These are phyloP conservation scores for Paracentrotus lividus DNA, from an alignment of 53 echinoderm and acorn worm species.

Conservation along the genomic window DNA sequence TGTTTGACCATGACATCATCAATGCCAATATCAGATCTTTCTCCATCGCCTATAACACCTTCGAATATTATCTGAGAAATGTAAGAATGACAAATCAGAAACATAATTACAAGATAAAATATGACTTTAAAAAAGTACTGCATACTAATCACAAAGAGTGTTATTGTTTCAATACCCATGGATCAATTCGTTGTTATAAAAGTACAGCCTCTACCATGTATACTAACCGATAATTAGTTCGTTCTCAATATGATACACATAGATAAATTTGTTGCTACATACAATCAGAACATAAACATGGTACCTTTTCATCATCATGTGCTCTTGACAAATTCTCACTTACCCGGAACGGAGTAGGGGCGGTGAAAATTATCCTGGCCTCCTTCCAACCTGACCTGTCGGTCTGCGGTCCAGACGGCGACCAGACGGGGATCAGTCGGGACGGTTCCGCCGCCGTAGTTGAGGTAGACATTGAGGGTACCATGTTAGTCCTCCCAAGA, in stretches of 20 bases:
- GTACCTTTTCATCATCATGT: not conserved
- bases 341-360: slow-evolving; percentile 68
- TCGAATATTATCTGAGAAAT: slow-evolving; percentile 76
- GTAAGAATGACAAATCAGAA: not conserved
- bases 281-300: not conserved
- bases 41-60: slow-evolving; percentile 72
- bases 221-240: too few species aligned
- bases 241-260: too few species aligned
- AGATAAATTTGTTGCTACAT: too few species aligned
- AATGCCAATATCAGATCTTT: slow-evolving; percentile 80
- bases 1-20: slow-evolving; percentile 73
- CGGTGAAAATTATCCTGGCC: slow-evolving; percentile 58
- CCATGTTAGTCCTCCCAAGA: slow-evolving; percentile 63
- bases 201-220: too few species aligned
- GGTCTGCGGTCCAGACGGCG: slow-evolving; percentile 68
- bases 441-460: slow-evolving; percentile 52
- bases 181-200: too few species aligned
- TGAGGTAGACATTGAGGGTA: slow-evolving; percentile 79
- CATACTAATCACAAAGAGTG: too few species aligned
- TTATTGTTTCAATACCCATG: too few species aligned
- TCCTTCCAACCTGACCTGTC: slow-evolving; percentile 72
- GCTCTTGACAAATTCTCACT: not conserved
- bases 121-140: too few species aligned
- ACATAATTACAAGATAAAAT: not conserved
- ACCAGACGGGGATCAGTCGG: slow-evolving; percentile 69